Evolutionary conservation across 2,888 invertebrate species (phyloP).

Genomic region (Meiosimyza decipiens): DNA sequence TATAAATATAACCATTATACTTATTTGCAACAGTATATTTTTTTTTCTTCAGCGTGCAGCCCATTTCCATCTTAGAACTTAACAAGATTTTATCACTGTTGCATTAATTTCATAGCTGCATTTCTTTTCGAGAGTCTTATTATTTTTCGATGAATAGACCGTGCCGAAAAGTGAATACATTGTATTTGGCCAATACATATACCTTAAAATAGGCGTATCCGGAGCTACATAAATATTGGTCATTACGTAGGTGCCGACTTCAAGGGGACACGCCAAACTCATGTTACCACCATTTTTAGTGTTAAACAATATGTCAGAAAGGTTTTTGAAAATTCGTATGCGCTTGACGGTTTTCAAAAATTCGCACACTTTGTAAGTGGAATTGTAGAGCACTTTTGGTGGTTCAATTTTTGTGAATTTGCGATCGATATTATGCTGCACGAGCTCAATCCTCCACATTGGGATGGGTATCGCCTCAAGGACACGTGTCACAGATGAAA

Average conservation of each 20-base stretch:
- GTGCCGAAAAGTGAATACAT: conserved; percentile 53
- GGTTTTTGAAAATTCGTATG: conserved; percentile 52
- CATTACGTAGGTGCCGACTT: conserved; percentile 52
- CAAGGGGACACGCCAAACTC: conserved; percentile 56
- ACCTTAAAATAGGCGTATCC: conserved; percentile 53
- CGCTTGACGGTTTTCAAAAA: conserved; percentile 53
- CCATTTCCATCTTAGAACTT: neutral
- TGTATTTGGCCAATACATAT: conserved; percentile 57
- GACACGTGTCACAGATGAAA: conserved; percentile 53
- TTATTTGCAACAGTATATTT: too few relatives aligned
- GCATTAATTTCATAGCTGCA: conserved; percentile 56
- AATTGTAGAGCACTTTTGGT: conserved; percentile 52
- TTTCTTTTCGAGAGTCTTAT: conserved; percentile 45
- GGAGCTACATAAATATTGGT: conserved; percentile 54
- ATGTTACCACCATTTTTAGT: conserved; percentile 53
- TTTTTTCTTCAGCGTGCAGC: too few relatives aligned
- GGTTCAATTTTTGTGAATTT: conserved; percentile 36
- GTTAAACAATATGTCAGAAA: conserved; percentile 49
- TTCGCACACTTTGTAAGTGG: conserved; percentile 53
- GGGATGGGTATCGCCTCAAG: conserved; percentile 52
- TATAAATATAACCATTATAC: too few relatives aligned
- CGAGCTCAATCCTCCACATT: conserved; percentile 51
- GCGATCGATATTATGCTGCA: conserved; percentile 47
- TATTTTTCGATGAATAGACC: conserved; percentile 46
- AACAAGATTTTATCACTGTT: conserved; percentile 56